Percentiles rank a stretch among this genome's conserved stretches.
Evolutionary conservation across 2,797 vertebrate species (phyloP).

Genomic region (Pogoniulus pusillus): DNA sequence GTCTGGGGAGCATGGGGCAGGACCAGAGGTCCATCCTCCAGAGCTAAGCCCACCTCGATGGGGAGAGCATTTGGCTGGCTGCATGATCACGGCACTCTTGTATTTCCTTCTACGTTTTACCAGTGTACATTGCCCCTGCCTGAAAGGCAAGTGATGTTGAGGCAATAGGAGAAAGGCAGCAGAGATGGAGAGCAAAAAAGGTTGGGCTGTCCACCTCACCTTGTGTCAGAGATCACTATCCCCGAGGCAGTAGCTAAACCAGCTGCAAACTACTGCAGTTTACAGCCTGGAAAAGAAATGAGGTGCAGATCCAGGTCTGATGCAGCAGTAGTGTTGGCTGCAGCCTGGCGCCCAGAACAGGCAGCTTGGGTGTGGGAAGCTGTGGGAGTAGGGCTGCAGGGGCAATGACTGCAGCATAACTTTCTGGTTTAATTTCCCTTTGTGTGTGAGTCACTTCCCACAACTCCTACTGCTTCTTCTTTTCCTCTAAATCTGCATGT

Average conservation of each 20-base stretch:
- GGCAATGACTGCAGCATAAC: not conserved
- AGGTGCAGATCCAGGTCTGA: not conserved
- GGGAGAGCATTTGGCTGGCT: not conserved
- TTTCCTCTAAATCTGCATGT: conserved; percentile 19
- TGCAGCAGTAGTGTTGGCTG: not conserved
- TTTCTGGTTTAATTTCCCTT: conserved; percentile 1
- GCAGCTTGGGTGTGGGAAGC: not conserved
- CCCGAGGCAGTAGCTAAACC: not conserved
- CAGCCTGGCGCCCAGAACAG: not conserved
- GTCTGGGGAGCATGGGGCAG: not conserved
- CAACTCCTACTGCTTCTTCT: conserved; percentile 31
- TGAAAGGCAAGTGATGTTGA: not conserved
- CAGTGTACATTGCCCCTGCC: rapidly evolving
- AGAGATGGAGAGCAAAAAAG: not conserved
- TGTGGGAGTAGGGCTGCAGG: not conserved
- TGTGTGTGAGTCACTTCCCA: conserved; percentile 9
- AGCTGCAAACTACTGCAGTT: not conserved
- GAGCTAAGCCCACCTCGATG: not conserved
- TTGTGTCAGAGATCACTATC: not conserved
- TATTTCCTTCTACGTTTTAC: not conserved
- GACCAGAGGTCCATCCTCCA: rapidly evolving
- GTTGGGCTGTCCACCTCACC: not conserved
- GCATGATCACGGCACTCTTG: not conserved
- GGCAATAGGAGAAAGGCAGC: not conserved
- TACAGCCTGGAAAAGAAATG: not conserved